Evolutionary conservation across 2,113 vertebrate species (phyloP).

Genomic region (Mustela lutreola): DNA sequence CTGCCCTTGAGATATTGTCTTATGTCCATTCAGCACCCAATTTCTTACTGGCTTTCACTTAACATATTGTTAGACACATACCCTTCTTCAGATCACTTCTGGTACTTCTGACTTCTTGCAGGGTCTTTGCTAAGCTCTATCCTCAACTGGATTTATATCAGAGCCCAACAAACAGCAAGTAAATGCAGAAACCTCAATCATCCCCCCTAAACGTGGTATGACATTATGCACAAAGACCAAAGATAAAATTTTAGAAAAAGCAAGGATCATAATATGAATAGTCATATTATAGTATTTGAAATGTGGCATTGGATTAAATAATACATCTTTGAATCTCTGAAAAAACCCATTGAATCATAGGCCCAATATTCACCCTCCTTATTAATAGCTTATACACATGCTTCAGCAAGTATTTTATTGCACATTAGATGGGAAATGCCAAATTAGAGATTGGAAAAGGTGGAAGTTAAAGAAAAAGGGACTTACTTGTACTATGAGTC

Average conservation of each 20-base stretch:
- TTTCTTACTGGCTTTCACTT: neutral
- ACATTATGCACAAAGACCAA: neutral
- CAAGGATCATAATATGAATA: neutral
- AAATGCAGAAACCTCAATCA: neutral
- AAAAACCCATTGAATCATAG: neutral
- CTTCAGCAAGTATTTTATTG: constrained; percentile 2
- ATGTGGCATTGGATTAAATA: neutral
- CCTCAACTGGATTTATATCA: neutral
- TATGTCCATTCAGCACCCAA: neutral
- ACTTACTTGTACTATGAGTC: neutral
- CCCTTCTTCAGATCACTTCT: too few species aligned
- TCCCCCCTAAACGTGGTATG: neutral
- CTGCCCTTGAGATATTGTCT: neutral
- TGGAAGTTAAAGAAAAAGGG: neutral
- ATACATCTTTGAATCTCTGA: neutral
- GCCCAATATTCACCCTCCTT: neutral
- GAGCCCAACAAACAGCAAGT: neutral
- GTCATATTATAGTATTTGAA: neutral
- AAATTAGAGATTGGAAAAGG: neutral
- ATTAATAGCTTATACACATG: neutral
- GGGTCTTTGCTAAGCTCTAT: neutral
- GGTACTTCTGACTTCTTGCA: neutral
- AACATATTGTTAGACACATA: neutral
- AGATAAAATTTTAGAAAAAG: neutral
- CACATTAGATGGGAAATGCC: neutral